Evolutionary conservation across 1,140 invertebrate genomes (phyloP), one percentile per base, ranked within the genome.

Genomic region (Procambarus virginalis): DNA sequence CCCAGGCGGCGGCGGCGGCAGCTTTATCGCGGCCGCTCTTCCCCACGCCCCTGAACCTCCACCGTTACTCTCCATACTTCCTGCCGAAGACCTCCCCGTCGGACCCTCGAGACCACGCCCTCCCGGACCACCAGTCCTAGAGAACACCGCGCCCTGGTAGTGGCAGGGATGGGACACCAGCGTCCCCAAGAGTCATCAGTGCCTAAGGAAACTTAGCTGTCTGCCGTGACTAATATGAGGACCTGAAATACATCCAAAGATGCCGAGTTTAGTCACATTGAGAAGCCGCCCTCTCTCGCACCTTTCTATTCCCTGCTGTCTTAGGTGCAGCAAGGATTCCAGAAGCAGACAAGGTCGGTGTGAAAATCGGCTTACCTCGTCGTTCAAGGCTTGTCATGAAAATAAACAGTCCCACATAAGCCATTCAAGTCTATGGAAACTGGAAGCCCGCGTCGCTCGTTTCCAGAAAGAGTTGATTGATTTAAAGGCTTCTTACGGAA

Each of bases 1-100:
- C 91, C 4, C 77, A 83, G 48, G 86, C 78, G 68, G 85, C 85
- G 64, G 80, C 91, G 80, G 75, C 85, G 82, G 84, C 87, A 58
- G 90, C 91, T 55, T 82, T 91, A 76, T 91, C 91, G 20, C 81
- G 91, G 60, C 91, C 91, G 64, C 85, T 92, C n/a, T 92, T 92
- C 80, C 91, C 91, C 0, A 70, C 91, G 46, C 91, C 91, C 4
- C 76, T 92, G 1, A 92, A 92, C 89, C 88, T 92, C 6, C 91
- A 92, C 49, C 91, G 91, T 45, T 92, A 92, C 89, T 92, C 91
- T 34, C 91, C 91, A 14, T 92, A 92, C 85, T 92, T 92, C 84
- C 76, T 92, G 64, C 91, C 91, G 34, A 92, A 90, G 88, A 92
- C 86, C 73, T 92, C 91, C 17, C 91, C 91, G 70, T 89, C 86